Percentiles rank a stretch among this genome's conserved stretches.
Conservation (phyloP, 2,888 invertebrate species). For the Portevinia maculata region DNA sequence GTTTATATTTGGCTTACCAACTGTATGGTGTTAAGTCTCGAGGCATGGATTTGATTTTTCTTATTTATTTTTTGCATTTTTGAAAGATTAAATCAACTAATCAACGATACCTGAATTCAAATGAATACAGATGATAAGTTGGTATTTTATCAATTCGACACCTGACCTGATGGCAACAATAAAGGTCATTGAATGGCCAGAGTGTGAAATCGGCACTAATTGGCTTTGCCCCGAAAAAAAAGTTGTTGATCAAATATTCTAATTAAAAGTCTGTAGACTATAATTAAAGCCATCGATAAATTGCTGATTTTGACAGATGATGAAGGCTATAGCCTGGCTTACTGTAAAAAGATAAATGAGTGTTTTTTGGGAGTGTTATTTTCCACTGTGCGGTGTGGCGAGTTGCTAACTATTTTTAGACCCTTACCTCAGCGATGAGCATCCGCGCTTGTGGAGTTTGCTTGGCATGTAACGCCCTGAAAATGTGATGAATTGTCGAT, state of each 20-base stretch:
- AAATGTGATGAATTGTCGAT: no score
- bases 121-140: neutral
- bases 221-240: conserved; percentile 2
- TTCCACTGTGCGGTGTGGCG: neutral
- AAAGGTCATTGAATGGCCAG: conserved; percentile 26
- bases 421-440: neutral
- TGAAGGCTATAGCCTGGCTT: conserved; percentile 16
- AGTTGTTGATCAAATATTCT: conserved; percentile 40
- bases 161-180: conserved; percentile 34
- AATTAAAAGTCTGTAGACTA: conserved; percentile 16
- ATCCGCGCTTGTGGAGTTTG: neutral
- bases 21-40: neutral
- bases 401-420: neutral
- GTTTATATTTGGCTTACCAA: neutral
- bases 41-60: neutral
- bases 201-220: conserved; percentile 41
- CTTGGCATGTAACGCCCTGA: no score
- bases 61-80: no score
- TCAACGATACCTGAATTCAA: neutral
- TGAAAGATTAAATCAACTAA: neutral
- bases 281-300: conserved; percentile 53
- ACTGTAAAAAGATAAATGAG: conserved; percentile 11
- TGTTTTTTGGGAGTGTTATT: neutral
- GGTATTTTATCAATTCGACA: conserved; percentile 34
- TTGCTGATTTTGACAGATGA: conserved; percentile 47